Conservation (phyloP, 2,797 vertebrate genomes). For the Melopsittacus undulatus region DNA sequence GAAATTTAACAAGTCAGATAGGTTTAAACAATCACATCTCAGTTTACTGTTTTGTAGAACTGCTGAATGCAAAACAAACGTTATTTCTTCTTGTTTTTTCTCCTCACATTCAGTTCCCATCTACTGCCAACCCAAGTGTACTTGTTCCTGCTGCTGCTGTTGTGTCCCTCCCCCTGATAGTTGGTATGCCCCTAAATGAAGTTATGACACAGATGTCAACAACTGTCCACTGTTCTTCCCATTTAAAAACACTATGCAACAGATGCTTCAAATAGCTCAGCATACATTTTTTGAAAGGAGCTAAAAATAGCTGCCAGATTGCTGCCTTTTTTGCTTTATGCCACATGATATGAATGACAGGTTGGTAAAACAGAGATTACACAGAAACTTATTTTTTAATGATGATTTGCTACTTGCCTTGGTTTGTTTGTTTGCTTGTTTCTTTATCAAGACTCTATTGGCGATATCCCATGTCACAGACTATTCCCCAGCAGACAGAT, state of each 20-base stretch:
- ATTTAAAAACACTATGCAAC: neutral
- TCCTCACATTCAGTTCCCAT: neutral
- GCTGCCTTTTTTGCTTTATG: slow-evolving; percentile 9
- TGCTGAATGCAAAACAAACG: neutral
- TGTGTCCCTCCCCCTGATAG: neutral
- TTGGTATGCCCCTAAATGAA: neutral
- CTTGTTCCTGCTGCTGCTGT: slow-evolving; percentile 1
- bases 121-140: neutral
- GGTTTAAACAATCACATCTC: neutral
- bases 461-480: neutral
- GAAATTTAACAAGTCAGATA: neutral
- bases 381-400: neutral
- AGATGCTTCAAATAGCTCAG: slow-evolving; percentile 27
- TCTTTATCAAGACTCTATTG: neutral
- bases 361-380: neutral
- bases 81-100: neutral
- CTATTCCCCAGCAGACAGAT: neutral
- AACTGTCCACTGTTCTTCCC: neutral
- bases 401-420: neutral
- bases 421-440: neutral
- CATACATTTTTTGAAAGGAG: slow-evolving; percentile 11
- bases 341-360: neutral
- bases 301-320: slow-evolving; percentile 8
- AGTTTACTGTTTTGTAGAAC: neutral
- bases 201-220: slow-evolving; percentile 18